phyloP scores from a whole-genome alignment of 2,888 invertebrate genomes.

The Lapara coniferarum region DNA sequence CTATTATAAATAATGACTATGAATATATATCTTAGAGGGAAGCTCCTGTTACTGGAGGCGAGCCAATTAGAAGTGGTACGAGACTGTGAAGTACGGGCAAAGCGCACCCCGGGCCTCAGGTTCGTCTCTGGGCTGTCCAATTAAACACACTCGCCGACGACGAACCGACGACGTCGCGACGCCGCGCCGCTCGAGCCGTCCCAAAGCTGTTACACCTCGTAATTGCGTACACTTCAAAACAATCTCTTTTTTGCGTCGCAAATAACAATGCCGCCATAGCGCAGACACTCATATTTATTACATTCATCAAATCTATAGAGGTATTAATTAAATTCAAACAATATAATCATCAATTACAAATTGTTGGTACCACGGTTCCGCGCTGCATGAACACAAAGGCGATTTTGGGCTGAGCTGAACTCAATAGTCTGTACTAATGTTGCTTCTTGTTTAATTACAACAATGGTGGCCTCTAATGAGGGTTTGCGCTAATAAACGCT shows the following conservation, averaged over 20 bases:
- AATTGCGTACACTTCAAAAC: slow-evolving; percentile 80
- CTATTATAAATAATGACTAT: slow-evolving; percentile 68
- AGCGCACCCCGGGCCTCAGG: slow-evolving; percentile 43
- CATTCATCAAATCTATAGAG: slow-evolving; percentile 73
- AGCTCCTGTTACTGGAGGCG: slow-evolving; percentile 70
- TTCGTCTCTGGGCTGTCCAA: slow-evolving; percentile 67
- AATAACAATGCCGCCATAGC: slow-evolving; percentile 80
- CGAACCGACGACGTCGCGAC: slow-evolving; percentile 42
- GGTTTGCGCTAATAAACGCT: slow-evolving; percentile 83
- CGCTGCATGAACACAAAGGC: slow-evolving; percentile 56
- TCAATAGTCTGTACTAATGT: slow-evolving; percentile 61
- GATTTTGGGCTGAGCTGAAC: slow-evolving; percentile 51
- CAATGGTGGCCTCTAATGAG: slow-evolving; percentile 83
- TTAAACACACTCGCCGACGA: slow-evolving; percentile 67
- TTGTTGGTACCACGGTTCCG: slow-evolving; percentile 36
- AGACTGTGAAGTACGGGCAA: slow-evolving; percentile 44
- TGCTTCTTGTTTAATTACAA: slow-evolving; percentile 82
- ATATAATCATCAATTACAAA: slow-evolving; percentile 53
- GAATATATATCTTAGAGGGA: slow-evolving; percentile 67
- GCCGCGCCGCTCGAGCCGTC: slow-evolving; percentile 33
- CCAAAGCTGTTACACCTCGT: slow-evolving; percentile 62
- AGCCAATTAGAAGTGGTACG: slow-evolving; percentile 80
- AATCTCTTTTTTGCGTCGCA: slow-evolving; percentile 74
- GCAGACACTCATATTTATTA: slow-evolving; percentile 73
- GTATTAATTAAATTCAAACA: slow-evolving; percentile 81